phyloP scores from a whole-genome alignment of 2,888 invertebrate species.

The Drosophila pseudotakahashii region DNA sequence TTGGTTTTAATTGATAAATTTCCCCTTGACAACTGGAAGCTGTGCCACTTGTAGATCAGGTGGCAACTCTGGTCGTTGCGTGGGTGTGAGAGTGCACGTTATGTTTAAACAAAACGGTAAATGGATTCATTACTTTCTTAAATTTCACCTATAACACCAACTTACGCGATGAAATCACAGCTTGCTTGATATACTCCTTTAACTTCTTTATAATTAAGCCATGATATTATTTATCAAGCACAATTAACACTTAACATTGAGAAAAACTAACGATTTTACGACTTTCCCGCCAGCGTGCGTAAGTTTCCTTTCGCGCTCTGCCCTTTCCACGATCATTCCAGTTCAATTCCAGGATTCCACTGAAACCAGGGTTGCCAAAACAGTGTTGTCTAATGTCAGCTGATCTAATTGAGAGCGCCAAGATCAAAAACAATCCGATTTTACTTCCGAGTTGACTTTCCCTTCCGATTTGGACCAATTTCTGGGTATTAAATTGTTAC shows the following conservation, averaged over 20 bases:
- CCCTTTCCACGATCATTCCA: constrained; percentile 34
- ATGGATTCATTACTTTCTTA: too few species aligned
- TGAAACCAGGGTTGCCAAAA: not conserved
- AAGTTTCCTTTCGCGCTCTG: constrained; percentile 29
- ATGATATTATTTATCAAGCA: constrained; percentile 10
- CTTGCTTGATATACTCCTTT: too few species aligned
- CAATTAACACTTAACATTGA: constrained; percentile 63
- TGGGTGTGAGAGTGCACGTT: not conserved
- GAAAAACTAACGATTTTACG: constrained; percentile 4
- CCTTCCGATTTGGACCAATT: constrained; percentile 67
- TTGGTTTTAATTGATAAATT: constrained; percentile 69
- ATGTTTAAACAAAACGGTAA: not conserved
- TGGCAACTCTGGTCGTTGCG: not conserved
- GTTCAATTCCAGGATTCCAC: constrained; percentile 23
- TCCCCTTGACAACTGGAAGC: constrained; percentile 9
- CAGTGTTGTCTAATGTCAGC: constrained; percentile 14
- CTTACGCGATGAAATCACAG: constrained; percentile 28
- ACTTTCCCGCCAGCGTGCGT: constrained; percentile 26
- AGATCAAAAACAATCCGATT: constrained; percentile 48
- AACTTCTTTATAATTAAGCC: not conserved
- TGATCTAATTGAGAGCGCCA: not conserved
- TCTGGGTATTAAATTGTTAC: constrained; percentile 78
- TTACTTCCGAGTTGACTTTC: constrained; percentile 70
- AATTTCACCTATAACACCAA: too few species aligned
- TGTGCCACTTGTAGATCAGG: not conserved